Evolutionary conservation across 2,888 invertebrate genomes (phyloP), one percentile per base, ranked within the genome.

Genomic region (Trichopoda pennipes): DNA sequence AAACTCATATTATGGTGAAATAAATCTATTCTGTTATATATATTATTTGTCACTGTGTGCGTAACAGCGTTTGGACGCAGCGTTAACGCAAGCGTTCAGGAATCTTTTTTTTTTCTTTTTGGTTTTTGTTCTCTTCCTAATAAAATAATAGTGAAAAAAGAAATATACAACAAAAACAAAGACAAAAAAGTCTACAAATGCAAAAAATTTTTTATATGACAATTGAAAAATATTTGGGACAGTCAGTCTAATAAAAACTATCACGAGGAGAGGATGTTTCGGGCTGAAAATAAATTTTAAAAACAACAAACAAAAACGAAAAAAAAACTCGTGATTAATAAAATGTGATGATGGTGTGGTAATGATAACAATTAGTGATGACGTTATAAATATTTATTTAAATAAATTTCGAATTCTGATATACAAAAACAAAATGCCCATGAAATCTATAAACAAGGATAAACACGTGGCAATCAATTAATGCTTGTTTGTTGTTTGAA

Each of bases 171-270:
- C 55, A 58, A 56, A 55, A 51, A 58, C 35, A 64, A 35, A 58
- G 55, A 72, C 51, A 44, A 64, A 44, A 58, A 8, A 60, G 66
- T 58, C 35, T 66, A 79, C 64, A 73, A 73, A 53, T 73, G 79
- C 79, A 55, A 79, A 79, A 56, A 78, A 14, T 60, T 79, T 81
- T 79, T 72, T 47, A 82, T 56, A 75, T 75, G 82, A 82, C 78
- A 82, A 70, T 68, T 72, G 74, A 75, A 70, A 69, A 74, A 66
- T 75, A 68, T 79, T 78, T 82, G 78, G 75, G 70, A 75, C 82
- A 82, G 64, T 60, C 82, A 82, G 82, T 82, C 60, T 79, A 61
- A 66, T 19, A 66, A 47, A 72, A 79, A 49, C 64, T 74, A 44
- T 68, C 51, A 60, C 35, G 66, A 55, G 51, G 51, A 66, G 82